Conservation (phyloP, 2,113 vertebrate species). For the Cheilinus undulatus region DNA sequence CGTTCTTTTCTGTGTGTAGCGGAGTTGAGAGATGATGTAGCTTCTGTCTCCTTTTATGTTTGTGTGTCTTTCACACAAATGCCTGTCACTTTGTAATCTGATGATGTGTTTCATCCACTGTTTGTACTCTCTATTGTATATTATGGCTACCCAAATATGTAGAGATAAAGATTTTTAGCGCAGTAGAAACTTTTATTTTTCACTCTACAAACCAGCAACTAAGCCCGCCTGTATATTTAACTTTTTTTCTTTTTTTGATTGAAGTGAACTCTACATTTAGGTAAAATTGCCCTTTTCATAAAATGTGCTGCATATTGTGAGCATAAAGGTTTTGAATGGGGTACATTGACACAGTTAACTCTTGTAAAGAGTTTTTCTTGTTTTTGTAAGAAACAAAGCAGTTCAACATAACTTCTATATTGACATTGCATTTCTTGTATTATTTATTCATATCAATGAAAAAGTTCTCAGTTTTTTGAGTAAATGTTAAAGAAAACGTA, state of each 20-base stretch:
- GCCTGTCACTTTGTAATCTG: conserved; percentile 52
- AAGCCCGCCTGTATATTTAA: conserved; percentile 71
- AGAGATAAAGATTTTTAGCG: conserved; percentile 71
- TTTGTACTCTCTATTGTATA: conserved; percentile 73
- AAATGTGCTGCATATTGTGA: conserved; percentile 90
- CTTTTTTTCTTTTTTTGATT: conserved; percentile 64
- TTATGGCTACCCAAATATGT: conserved; percentile 70
- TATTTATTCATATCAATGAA: conserved; percentile 87
- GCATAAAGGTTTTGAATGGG: conserved; percentile 82
- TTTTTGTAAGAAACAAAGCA: conserved; percentile 72
- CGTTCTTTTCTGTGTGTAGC: conserved; percentile 19
- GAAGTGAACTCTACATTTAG: conserved; percentile 83
- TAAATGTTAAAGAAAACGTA: conserved; percentile 70
- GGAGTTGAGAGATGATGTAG: conserved; percentile 70
- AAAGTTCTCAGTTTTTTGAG: conserved; percentile 78
- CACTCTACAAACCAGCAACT: conserved; percentile 76
- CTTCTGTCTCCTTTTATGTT: conserved; percentile 59
- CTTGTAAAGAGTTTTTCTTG: conserved; percentile 66
- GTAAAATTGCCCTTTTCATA: conserved; percentile 86
- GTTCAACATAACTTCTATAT: conserved; percentile 78
- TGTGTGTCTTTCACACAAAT: conserved; percentile 47
- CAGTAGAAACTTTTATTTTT: conserved; percentile 79
- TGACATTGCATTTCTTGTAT: conserved; percentile 85
- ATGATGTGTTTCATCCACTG: conserved; percentile 59
- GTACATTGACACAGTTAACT: conserved; percentile 72